Base-by-base conservation (phyloP, 2,113 vertebrate genomes). In the Brevimyrus niger region DNA sequence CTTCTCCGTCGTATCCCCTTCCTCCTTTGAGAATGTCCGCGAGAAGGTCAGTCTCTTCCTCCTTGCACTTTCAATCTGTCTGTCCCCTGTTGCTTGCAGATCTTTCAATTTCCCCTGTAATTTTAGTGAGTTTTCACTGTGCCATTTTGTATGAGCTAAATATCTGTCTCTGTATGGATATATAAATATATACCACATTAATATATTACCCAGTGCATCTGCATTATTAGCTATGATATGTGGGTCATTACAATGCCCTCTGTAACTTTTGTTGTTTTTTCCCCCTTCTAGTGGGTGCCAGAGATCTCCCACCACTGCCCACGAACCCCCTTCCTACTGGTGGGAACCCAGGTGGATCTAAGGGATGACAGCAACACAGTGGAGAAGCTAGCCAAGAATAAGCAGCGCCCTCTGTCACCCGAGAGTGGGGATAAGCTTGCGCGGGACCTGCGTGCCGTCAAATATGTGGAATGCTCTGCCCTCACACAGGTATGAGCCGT, bases 281-380 rank as follows among this genome's bases (percentile, higher is more conserved):
- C 27, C 6, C 55, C 80, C 91, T 87, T 93, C 89, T 93, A 99
- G 98, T 99, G 98, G 98, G 98, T 99, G 93, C 98, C 98, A 91
- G 98, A 99, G 96, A 99, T 99, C 92, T 98, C 98, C 94, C 98
- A 99, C 92, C 98, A 99, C 92, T 99, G 98, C 96, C 98, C 98
- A 92, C 97, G 97, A 94, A 99, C 98, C 89, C 98, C 98, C 90
- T 99, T 99, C 94, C 96, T 99, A 95, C 96, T 99, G 92, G 98
- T 99, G 93, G 98, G 98, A 80, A 99, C 98, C 91, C 98, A 99
- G 90, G 96, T 99, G 93, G 98, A 99, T 92, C 95, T 99, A 92
- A 95, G 98, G 94, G 98, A 99, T 93, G 98, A 99, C 93, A 97
- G 96, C 88, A 98, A 97, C 93, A 99, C 98, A 7, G 96, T 99